Evolutionary conservation across 1,140 invertebrate species (phyloP).

Genomic region (Brachionus paranguensis): DNA sequence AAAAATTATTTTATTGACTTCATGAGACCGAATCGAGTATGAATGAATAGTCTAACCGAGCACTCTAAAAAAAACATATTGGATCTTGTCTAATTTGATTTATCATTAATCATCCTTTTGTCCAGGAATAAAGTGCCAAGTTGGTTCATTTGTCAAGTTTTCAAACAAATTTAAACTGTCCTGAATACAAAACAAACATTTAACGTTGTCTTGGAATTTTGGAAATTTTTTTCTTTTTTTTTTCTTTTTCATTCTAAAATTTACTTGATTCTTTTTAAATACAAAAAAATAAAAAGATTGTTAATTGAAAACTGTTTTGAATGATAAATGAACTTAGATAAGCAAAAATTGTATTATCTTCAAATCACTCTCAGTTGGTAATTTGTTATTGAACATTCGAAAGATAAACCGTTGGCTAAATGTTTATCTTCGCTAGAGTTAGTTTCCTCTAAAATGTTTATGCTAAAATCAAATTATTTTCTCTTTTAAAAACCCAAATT

Average conservation of each 20-base stretch:
- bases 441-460: slow-evolving; percentile 11
- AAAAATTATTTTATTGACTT: not conserved
- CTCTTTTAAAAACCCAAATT: not conserved
- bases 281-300: not conserved
- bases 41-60: not conserved
- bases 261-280: not conserved
- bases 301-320: slow-evolving; percentile 12
- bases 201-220: not conserved
- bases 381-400: slow-evolving; percentile 32
- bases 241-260: not conserved
- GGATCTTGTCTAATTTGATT: not conserved
- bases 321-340: slow-evolving; percentile 27
- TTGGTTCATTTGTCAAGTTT: not conserved
- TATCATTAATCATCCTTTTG: not conserved
- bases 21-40: slow-evolving; percentile 6
- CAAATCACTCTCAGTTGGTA: slow-evolving; percentile 3
- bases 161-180: too few relatives aligned
- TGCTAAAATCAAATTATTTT: not conserved
- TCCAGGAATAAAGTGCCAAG: not conserved
- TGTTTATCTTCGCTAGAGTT: slow-evolving; percentile 13
- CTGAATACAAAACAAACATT: too few relatives aligned
- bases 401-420: not conserved
- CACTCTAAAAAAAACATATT: not conserved
- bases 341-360: not conserved
- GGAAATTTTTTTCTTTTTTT: not conserved